Base-by-base conservation (phyloP, 2,797 vertebrate species). In the Fistularia commersonii region DNA sequence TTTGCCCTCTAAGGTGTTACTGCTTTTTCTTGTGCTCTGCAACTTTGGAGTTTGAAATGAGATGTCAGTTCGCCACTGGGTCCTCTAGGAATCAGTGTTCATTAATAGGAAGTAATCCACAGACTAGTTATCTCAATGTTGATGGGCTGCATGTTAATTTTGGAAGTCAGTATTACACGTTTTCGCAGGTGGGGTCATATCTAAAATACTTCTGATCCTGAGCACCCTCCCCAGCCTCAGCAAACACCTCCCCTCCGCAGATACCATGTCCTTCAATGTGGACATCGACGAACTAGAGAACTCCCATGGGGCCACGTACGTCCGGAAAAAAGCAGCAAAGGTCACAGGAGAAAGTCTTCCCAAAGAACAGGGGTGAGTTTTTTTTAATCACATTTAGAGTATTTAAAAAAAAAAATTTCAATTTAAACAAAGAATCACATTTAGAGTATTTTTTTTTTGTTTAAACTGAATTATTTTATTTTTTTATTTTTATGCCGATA, bases 211-310 rank as follows among this genome's bases (percentile, higher is more conserved):
- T 11, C 6, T 11, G 13, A 15, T 57, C 76, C 84, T 89, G 62
- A 91, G 40, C 72, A 0, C 11, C 41, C 5, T 15, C 23, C 45
- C 72, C 23, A 99, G 97, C 76, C 92, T 99, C 67, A 99, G 97
- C 80, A 96, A 96, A 71, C 93, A 99, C 75, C 91, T 99, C 10
- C 97, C 97, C 0, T 95, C 95, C 0, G 93, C 94, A 0, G 97
- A 99, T 52, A 86, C 91, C 11, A 91, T 99, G 96, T 93, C 95
- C 39, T 88, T 99, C 48, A 98, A 98, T 37, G 93, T 99, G 49
- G 94, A 99, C 34, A 93, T 99, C 8, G 97, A 98, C 42, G 96
- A 93, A 8, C 90, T 99, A 76, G 97, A 99, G 87, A 99, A 96
- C 83, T 99, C 97, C 6, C 93, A 94, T 36, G 97, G 96, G 57